A percentile compares a stretch with the other conserved stretches of the same genome.
Evolutionary conservation across 2,797 vertebrate species (phyloP).

Genomic region (Chloroceryle inda): DNA sequence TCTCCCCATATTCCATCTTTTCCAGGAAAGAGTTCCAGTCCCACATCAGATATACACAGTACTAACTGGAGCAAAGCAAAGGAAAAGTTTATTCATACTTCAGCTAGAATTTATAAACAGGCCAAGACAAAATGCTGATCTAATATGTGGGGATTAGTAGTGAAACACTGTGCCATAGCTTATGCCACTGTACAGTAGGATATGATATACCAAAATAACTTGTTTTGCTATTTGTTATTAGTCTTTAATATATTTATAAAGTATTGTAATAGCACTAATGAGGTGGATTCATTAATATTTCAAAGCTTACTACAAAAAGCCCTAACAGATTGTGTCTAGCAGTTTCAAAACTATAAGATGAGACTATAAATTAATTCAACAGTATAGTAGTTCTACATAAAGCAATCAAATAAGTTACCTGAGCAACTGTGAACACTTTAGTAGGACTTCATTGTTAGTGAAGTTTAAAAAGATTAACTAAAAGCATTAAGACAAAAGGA

Average conservation of each 20-base stretch:
- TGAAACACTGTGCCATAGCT: neutral
- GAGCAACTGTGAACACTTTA: neutral
- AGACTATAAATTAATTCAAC: neutral
- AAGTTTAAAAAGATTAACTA: neutral
- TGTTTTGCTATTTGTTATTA: neutral
- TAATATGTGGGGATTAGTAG: neutral
- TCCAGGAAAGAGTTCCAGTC: constrained; percentile 37
- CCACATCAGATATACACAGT: constrained; percentile 30
- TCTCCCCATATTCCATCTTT: constrained; percentile 4
- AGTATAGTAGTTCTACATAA: neutral
- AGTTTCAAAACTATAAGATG: neutral
- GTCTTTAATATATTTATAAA: neutral
- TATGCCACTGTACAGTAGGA: neutral
- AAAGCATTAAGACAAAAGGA: neutral
- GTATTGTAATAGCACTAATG: neutral
- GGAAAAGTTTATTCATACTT: constrained; percentile 60
- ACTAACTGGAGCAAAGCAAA: constrained; percentile 41
- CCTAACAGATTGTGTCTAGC: neutral
- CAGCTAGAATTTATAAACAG: constrained; percentile 6
- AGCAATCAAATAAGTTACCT: neutral
- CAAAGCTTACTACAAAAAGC: neutral
- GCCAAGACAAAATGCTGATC: constrained; percentile 36
- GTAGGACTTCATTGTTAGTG: neutral
- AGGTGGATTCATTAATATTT: neutral
- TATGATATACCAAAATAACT: neutral